A percentile compares a stretch with the other conserved stretches of the same genome.
phyloP scores from a whole-genome alignment of 2,888 invertebrate species.

The Oscheius sp. region DNA sequence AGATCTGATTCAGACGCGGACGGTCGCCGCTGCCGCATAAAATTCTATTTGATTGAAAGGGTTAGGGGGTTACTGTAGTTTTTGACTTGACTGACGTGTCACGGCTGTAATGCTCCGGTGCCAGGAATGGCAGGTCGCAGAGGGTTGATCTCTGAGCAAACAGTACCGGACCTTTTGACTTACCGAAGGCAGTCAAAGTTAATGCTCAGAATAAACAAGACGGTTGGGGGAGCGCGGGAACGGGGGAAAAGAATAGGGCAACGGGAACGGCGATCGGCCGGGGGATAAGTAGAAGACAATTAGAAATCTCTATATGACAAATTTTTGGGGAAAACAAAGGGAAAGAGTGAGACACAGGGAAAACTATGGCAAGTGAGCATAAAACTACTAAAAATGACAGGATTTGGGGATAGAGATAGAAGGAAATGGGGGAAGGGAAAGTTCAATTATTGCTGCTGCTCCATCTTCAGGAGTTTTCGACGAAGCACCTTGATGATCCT shows the following conservation, averaged over 20 bases:
- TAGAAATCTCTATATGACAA: constrained; percentile 34
- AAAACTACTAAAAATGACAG: constrained; percentile 3
- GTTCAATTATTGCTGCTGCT: constrained; percentile 30
- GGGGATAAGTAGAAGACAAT: constrained; percentile 28
- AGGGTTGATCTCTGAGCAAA: constrained; percentile 25
- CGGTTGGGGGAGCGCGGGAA: constrained; percentile 2
- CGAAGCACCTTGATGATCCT: constrained; percentile 67
- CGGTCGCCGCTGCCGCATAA: constrained; percentile 17
- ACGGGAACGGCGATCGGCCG: constrained; percentile 33
- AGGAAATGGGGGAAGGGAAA: background rate
- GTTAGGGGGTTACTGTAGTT: constrained; percentile 10
- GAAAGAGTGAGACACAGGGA: no score
- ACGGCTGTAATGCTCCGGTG: constrained; percentile 23
- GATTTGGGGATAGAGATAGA: background rate
- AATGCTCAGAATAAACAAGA: constrained; percentile 28
- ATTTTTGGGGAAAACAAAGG: constrained; percentile 8
- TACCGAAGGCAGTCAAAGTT: constrained; percentile 35
- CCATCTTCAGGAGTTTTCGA: constrained; percentile 63
- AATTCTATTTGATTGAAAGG: background rate
- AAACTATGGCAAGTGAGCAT: no score
- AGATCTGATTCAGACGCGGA: constrained; percentile 8
- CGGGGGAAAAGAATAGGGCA: constrained; percentile 1
- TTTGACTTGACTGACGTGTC: constrained; percentile 9
- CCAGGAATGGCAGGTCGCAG: constrained; percentile 35
- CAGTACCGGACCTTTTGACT: constrained; percentile 28